Evolutionary conservation across 2,113 vertebrate genomes (phyloP).

Genomic region (Boulengerochromis microlepis): DNA sequence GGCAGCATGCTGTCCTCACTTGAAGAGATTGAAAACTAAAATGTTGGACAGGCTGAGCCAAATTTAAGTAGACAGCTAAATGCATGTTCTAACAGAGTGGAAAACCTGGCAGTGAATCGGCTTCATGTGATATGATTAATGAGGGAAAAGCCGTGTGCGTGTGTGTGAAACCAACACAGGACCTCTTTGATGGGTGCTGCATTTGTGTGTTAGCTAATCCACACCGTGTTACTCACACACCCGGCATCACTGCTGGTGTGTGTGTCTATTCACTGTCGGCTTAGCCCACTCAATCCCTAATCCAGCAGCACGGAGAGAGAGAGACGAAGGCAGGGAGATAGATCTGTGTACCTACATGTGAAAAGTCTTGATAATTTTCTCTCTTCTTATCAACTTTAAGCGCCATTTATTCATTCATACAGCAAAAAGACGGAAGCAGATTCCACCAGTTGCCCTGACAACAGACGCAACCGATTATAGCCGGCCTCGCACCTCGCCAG

Average conservation of each 20-base stretch:
- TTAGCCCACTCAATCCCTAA: slow-evolving; percentile 51
- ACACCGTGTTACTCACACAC: slow-evolving; percentile 43
- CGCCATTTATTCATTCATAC: neutral
- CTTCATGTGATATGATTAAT: neutral
- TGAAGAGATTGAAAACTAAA: neutral
- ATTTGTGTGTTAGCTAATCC: slow-evolving; percentile 51
- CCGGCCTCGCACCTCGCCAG: neutral
- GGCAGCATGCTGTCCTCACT: neutral
- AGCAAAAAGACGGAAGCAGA: neutral
- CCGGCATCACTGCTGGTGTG: slow-evolving; percentile 22
- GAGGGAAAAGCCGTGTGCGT: neutral
- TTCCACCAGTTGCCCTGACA: slow-evolving; percentile 55
- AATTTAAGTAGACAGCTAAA: neutral
- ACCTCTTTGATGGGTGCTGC: slow-evolving; percentile 35
- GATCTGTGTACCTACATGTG: neutral
- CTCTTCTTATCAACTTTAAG: neutral
- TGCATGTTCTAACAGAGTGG: neutral
- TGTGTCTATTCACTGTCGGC: slow-evolving; percentile 18
- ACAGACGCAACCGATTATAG: slow-evolving; percentile 34
- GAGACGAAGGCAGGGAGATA: neutral
- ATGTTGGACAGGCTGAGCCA: neutral
- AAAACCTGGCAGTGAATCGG: slow-evolving; percentile 12
- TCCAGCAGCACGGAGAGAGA: slow-evolving; percentile 7
- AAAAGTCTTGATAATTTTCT: neutral
- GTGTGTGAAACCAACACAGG: neutral